Evolutionary conservation across 2,113 vertebrate species (phyloP).

Genomic region (Periophthalmus modestus): DNA sequence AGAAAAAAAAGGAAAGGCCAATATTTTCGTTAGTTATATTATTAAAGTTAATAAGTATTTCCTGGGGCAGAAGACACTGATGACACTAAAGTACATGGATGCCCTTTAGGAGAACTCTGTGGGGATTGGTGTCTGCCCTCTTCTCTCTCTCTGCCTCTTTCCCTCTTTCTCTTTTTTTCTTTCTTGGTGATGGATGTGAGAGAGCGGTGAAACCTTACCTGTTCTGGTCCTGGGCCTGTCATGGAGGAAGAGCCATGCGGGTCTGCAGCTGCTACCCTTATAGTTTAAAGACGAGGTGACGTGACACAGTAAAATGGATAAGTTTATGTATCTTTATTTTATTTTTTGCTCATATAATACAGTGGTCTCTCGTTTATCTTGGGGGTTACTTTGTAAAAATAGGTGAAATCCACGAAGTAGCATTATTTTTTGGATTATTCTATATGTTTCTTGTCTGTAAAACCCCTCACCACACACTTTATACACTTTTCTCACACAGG

Average conservation of each 20-base stretch:
- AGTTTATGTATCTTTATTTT: not conserved
- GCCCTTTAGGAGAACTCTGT: not conserved
- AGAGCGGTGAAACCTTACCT: slow-evolving; percentile 52
- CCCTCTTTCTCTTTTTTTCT: slow-evolving; percentile 42
- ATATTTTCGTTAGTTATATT: not conserved
- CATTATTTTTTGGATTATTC: too few relatives aligned
- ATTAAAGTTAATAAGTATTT: not conserved
- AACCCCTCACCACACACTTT: too few relatives aligned
- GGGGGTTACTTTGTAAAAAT: too few relatives aligned
- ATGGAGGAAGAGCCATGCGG: slow-evolving; percentile 70
- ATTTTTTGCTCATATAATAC: not conserved
- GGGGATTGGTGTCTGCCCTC: not conserved
- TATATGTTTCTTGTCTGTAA: too few relatives aligned
- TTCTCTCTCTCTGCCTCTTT: slow-evolving; percentile 21
- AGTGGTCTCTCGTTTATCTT: too few relatives aligned
- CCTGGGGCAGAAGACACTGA: not conserved
- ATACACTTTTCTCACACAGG: too few relatives aligned
- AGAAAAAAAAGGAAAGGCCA: not conserved
- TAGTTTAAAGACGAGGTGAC: slow-evolving; percentile 74
- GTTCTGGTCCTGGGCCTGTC: slow-evolving; percentile 37
- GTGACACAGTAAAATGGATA: not conserved
- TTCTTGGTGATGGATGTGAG: slow-evolving; percentile 55
- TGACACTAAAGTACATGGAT: not conserved
- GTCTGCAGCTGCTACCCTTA: slow-evolving; percentile 77
- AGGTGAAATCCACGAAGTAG: too few relatives aligned